Evolutionary conservation across 1,140 invertebrate species (phyloP).

Genomic region (Bacillus rossius): DNA sequence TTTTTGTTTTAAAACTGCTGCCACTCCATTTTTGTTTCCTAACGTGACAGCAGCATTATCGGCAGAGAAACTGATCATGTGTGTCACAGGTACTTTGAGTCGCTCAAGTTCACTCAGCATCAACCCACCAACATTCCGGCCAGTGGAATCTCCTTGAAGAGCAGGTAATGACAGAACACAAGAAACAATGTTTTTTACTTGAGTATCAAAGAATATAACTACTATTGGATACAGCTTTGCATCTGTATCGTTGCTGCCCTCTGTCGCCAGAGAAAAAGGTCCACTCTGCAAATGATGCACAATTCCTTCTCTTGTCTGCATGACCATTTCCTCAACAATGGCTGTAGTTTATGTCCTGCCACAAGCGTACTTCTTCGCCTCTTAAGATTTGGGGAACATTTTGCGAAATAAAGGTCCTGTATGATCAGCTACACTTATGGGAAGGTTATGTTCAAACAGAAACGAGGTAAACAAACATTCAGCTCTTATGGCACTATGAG

Average conservation of each 20-base stretch:
- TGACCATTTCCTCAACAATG: background rate
- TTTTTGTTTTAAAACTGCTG: background rate
- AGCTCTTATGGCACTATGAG: background rate
- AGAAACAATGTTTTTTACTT: background rate
- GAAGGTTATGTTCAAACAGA: background rate
- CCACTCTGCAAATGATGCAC: background rate
- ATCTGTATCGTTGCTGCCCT: background rate
- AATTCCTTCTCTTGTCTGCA: background rate
- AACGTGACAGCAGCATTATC: conserved; percentile 1
- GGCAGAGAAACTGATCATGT: background rate
- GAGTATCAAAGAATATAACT: background rate
- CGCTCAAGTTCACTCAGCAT: background rate
- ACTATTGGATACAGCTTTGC: background rate
- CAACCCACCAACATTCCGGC: background rate
- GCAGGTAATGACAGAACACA: background rate
- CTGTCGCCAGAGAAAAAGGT: background rate
- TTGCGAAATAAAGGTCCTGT: background rate
- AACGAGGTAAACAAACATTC: conserved; percentile 1
- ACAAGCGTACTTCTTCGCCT: background rate
- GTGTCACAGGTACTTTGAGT: background rate
- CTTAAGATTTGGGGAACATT: background rate
- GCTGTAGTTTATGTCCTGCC: conserved; percentile 1
- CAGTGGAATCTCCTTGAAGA: background rate
- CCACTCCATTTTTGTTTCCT: background rate
- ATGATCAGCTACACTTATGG: background rate